Percentiles rank a stretch among this genome's conserved stretches.
Evolutionary conservation across 2,888 invertebrate species (phyloP).

Genomic region (Sarcophaga subvicina): DNA sequence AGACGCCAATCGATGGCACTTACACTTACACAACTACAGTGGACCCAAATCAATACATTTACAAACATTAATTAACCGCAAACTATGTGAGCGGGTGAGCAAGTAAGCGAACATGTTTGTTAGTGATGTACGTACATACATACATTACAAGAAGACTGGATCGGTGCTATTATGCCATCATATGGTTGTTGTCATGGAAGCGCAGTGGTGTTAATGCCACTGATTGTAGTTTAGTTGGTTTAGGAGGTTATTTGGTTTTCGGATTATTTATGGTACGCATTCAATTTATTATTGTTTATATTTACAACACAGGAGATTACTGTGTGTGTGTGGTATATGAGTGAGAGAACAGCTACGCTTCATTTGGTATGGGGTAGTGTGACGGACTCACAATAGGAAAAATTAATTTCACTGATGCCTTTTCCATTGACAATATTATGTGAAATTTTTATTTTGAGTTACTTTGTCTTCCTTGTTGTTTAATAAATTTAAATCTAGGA

Average conservation of each 20-base stretch:
- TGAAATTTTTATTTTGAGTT: too few species aligned
- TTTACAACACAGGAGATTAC: neutral
- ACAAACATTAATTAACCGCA: slow-evolving; percentile 48
- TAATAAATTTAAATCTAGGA: too few species aligned
- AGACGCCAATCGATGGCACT: neutral
- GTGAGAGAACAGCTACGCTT: neutral
- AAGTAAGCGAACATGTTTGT: neutral
- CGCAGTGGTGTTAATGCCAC: neutral
- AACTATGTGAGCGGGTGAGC: neutral
- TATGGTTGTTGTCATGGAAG: neutral
- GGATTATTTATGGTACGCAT: neutral
- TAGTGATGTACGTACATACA: neutral
- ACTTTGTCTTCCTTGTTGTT: too few species aligned
- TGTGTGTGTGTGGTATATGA: neutral
- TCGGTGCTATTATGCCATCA: neutral
- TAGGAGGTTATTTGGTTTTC: slow-evolving; percentile 30
- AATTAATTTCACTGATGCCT: too few species aligned
- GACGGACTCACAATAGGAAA: too few species aligned
- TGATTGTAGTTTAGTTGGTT: slow-evolving; percentile 15
- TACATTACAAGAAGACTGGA: neutral
- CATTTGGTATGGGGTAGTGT: neutral
- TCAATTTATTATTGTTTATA: slow-evolving; percentile 10
- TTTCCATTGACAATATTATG: too few species aligned
- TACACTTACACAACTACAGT: neutral
- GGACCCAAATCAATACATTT: too few species aligned